Evolutionary conservation across 2,113 vertebrate genomes (phyloP), one percentile per base, ranked within the genome.

Genomic region (Malurus melanocephalus): DNA sequence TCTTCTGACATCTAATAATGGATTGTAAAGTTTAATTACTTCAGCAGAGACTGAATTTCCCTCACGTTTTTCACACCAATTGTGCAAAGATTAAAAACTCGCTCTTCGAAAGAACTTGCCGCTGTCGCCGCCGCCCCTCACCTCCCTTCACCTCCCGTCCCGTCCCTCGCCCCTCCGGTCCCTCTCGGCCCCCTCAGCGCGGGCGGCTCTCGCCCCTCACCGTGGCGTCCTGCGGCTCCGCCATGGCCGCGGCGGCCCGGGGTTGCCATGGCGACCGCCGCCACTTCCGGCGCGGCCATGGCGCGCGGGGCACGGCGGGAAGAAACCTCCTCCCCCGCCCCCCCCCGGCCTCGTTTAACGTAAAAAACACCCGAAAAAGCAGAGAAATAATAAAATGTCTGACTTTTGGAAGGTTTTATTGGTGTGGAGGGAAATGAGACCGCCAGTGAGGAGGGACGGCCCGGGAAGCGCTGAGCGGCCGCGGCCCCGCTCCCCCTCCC

Each of bases 361-460:
- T 49, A 90, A 92, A 91, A 91, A 95, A 92, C 59, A 94, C 78
- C 43, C 83, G 73, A 91, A 35, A 85, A 91, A 95, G 53, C 91
- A 93, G 92, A 71, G 87, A 73, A 95, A 94, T 95, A 94, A 96
- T 92, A 92, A 96, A 96, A 94, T 82, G 83, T 30, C 22, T 28
- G 26, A 26, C 4, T 95, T 93, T 94, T 92, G 93, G 93, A 92
- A 95, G 93, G 89, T 67, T 71, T 93, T 95, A 9, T 6, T 38
- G 5, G 13, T 4, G 10, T 5, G 23, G 7, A 17, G 13, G 6
- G 45, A 15, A 33, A 21, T 2, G 3, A 24, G 53, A 43, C 53
- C 10, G 33, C 6, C 32, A 18, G 17, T 2, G 46, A 43, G 43
- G 17, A 33, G 20, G 28, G 33, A 10, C 2, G 16, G 19, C 22